Percentiles rank a stretch among this genome's conserved stretches.
phyloP scores from a whole-genome alignment of 2,113 vertebrate genomes.

The Bombycilla garrulus region DNA sequence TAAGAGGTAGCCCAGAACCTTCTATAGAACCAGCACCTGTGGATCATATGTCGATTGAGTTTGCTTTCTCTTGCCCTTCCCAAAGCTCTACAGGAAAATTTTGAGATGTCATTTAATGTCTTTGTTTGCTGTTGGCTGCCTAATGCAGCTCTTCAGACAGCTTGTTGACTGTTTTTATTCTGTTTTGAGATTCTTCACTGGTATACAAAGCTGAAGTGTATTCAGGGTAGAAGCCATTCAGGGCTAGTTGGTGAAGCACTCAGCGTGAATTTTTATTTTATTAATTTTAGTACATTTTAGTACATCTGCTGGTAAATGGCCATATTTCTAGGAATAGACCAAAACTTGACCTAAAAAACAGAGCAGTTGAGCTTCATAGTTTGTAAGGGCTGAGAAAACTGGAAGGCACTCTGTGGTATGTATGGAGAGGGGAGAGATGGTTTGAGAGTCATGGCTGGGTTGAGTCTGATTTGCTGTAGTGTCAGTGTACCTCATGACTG shows the following conservation, averaged over 20 bases:
- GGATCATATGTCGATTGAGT: not conserved
- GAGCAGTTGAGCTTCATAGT: not conserved
- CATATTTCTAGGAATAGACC: not conserved
- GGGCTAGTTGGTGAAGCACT: not conserved
- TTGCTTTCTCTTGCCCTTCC: not conserved
- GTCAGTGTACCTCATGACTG: not conserved
- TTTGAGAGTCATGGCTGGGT: not conserved
- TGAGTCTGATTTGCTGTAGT: not conserved
- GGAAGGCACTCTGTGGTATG: not conserved
- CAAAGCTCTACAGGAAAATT: not conserved
- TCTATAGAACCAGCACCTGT: not conserved
- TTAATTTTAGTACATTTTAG: not conserved
- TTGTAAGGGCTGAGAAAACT: not conserved
- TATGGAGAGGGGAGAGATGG: not conserved
- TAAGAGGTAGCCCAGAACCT: not conserved
- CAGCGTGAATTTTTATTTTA: not conserved
- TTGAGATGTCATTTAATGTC: not conserved
- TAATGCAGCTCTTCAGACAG: not conserved
- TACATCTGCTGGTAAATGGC: not conserved
- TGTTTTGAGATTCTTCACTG: not conserved
- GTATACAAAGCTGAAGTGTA: not conserved
- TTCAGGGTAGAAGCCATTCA: not conserved
- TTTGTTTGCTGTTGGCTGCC: not conserved
- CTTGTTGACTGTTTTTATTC: not conserved
- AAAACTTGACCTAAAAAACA: not conserved